Evolutionary conservation across 2,888 invertebrate species (phyloP), one percentile per base, ranked within the genome.

Genomic region (Parasteatoda lunata): DNA sequence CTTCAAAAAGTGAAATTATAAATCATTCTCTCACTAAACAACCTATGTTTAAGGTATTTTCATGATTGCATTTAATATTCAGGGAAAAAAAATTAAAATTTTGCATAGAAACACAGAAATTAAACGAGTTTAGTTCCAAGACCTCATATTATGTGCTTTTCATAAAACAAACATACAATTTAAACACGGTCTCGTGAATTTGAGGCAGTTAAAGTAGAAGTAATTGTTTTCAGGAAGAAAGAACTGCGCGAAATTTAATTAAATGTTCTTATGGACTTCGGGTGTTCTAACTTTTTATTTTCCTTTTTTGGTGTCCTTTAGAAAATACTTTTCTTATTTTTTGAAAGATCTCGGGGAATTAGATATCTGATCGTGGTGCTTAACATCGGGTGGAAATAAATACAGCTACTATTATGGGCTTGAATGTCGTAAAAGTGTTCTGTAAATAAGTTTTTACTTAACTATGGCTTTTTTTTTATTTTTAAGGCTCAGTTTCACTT

Each of bases 101-200:
- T 2, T 30, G 30, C 30, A 30, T 30, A 30, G 30, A 30, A 30
- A 30, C 30, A 1, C 30, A 30, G 30, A 54, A 69, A 77, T 49
- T 59, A 8, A 64, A 79, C 45, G 71, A 71, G 79, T 48, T 59
- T 79, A 79, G 71, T n/a, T 49, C 47, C 52, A 69, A 54, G 54
- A 30, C 52, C 51, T 59, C 48, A 54, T 15, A 51, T 71, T 78
- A 30, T 77, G 71, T 77, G 48, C 65, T 52, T 48, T 77, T 66
- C 79, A 79, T 66, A 80, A 80, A 66, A 80, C 66, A 73, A 80
- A 80, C 80, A 80, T n/a, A 71, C 79, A 65, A 65, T 73, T 65
- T 71, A 52, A 73, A 66, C 52, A 66, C 66, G 65, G 13, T 68
- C 66, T 80, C 8, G 8, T 48, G 80, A 51, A 72, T 52, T 13